Percentiles rank a stretch among this genome's conserved stretches.
phyloP scores from a whole-genome alignment of 2,113 vertebrate species.

The Lamprotornis superbus region DNA sequence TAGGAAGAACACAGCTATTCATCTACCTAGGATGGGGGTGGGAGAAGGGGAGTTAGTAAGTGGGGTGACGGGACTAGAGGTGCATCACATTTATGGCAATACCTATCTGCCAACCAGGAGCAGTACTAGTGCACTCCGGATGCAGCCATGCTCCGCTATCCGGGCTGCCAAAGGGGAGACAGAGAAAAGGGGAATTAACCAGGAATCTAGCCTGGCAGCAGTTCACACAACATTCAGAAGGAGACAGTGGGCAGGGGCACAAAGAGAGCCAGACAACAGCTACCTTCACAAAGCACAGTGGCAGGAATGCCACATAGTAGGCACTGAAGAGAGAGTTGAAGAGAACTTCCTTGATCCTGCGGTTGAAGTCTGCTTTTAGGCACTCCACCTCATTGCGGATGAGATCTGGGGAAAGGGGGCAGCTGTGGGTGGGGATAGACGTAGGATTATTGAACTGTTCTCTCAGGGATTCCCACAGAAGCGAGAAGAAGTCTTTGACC shows the following conservation, averaged over 20 bases:
- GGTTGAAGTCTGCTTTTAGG: constrained; percentile 97
- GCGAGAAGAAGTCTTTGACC: constrained; percentile 89
- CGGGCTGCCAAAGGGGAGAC: constrained; percentile 82
- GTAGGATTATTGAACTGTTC: constrained; percentile 91
- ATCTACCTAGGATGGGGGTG: constrained; percentile 8
- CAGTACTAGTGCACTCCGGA: constrained; percentile 77
- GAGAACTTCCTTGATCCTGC: constrained; percentile 97
- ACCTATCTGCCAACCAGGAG: constrained; percentile 80
- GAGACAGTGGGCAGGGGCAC: background rate
- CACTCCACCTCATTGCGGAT: constrained; percentile 96
- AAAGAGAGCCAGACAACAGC: background rate
- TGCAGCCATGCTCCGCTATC: constrained; percentile 80
- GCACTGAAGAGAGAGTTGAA: constrained; percentile 99
- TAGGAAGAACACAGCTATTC: constrained; percentile 20
- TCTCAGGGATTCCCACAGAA: constrained; percentile 89
- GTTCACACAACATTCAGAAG: constrained; percentile 50
- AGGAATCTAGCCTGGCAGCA: constrained; percentile 60
- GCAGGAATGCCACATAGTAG: constrained; percentile 97
- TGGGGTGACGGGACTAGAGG: constrained; percentile 62
- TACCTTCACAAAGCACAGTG: constrained; percentile 98
- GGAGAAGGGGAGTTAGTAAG: constrained; percentile 61
- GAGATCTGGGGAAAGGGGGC: constrained; percentile 92
- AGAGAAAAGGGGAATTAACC: constrained; percentile 81
- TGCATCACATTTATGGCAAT: constrained; percentile 77
- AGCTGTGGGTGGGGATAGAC: constrained; percentile 90